Conservation (phyloP, 2,113 vertebrate species). For the Pao palembangensis region DNA sequence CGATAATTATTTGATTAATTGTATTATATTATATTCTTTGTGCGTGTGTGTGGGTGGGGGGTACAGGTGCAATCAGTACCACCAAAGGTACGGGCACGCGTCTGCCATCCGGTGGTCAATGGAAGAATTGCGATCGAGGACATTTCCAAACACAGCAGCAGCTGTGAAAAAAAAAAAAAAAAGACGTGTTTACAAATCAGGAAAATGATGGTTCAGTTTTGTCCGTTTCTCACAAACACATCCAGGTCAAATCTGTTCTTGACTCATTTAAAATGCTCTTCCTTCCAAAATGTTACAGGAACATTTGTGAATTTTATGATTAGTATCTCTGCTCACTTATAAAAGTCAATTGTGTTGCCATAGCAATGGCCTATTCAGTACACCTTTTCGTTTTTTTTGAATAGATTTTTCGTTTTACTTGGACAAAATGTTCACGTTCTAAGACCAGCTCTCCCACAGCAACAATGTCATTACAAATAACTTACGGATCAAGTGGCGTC, state of each 20-base stretch:
- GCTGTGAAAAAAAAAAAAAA: too few species aligned
- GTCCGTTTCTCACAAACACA: too few species aligned
- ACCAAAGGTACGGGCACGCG: background rate
- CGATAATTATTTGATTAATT: too few species aligned
- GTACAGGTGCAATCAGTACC: too few species aligned
- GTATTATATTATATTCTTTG: background rate
- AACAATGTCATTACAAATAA: conserved; percentile 13
- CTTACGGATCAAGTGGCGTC: conserved; percentile 30
- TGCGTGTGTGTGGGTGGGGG: background rate
- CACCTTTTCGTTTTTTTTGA: background rate
- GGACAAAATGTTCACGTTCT: background rate
- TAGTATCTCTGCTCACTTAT: too few species aligned
- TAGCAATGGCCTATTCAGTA: background rate
- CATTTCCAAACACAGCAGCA: background rate
- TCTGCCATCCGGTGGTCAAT: conserved; percentile 53
- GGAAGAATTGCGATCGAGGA: conserved; percentile 3
- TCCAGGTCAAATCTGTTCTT: too few species aligned
- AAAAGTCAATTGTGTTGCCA: background rate
- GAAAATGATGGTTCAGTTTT: too few species aligned
- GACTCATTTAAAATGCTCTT: too few species aligned
- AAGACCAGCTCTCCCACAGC: background rate
- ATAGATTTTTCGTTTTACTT: background rate
- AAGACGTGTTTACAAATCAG: background rate
- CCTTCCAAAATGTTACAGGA: too few species aligned
- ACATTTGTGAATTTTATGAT: too few species aligned